Base-by-base conservation (phyloP, 1,140 invertebrate species). In the Drosophila chauvacae region DNA sequence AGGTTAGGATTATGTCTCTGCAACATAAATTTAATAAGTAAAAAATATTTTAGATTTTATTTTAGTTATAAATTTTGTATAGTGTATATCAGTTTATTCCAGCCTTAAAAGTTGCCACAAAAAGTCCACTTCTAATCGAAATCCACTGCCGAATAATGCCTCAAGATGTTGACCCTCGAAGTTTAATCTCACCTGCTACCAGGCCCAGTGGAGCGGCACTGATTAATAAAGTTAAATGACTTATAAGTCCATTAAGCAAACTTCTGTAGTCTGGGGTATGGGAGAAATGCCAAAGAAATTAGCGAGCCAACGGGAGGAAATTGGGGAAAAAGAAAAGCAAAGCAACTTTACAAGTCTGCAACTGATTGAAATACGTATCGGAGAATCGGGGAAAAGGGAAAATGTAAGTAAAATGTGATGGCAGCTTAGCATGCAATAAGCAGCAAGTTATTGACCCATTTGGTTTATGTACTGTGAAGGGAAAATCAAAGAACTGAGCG, bases 391-490 rank as follows among this genome's bases (percentile, higher is more conserved):
- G n/a, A 57, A 44, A 61, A 42, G 13, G 30, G 60, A 59, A 59
- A 26, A 45, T 44, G 47, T 76, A 71, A 65, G 59, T 84, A 65
- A 85, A 85, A 77, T 85, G 68, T 80, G 76, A 80, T 85, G 77
- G 81, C 60, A 78, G 77, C 82, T 81, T 79, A 79, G 71, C 82
- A 86, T 86, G 82, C 78, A 86, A 84, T 84, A 84, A 86, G 82
- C 78, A 81, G 74, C 81, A 86, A 86, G 85, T 80, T 86, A 86
- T 86, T 86, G 82, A 86, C 82, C 82, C 82, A 86, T 81, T 86
- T 86, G 82, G 70, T 81, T 81, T 81, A 86, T 86, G 82, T 86
- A 71, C 81, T 78, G 82, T 63, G 78, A 85, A 78, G 63, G 51
- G 55, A 51, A 72, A 68, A 42, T 35, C 53, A 50, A 77, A 45